Evolutionary conservation across 1,140 invertebrate species (phyloP).

Genomic region (Propsilocerus akamusi): DNA sequence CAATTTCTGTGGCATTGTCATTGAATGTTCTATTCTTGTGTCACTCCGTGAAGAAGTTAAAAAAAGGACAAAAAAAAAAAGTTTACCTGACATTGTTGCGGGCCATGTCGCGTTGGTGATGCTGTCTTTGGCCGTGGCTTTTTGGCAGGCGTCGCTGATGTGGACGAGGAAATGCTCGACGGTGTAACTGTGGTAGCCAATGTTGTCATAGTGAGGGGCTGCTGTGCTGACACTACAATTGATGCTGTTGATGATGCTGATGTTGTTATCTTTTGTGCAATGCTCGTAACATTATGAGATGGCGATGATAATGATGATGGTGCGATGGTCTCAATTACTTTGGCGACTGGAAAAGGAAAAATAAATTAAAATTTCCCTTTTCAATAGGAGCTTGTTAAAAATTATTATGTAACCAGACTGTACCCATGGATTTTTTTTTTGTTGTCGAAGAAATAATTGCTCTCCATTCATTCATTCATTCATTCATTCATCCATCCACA

Average conservation of each 20-base stretch:
- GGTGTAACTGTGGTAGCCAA: conserved; percentile 9
- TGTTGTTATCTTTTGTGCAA: conserved; percentile 8
- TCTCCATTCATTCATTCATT: too few relatives aligned
- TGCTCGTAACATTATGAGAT: conserved; percentile 1
- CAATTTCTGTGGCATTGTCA: too few relatives aligned
- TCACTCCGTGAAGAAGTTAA: too few relatives aligned
- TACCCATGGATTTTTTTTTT: too few relatives aligned
- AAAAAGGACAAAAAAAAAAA: conserved; percentile 7
- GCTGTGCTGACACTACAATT: conserved; percentile 15
- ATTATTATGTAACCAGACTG: too few relatives aligned
- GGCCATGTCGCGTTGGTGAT: conserved; percentile 58
- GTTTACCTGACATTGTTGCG: conserved; percentile 58
- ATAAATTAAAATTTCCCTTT: background rate
- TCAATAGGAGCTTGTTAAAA: too few relatives aligned
- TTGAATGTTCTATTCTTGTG: too few relatives aligned
- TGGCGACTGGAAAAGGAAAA: background rate
- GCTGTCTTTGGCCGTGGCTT: conserved; percentile 52
- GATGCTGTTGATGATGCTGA: conserved; percentile 10
- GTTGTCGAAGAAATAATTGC: too few relatives aligned
- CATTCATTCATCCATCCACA: too few relatives aligned
- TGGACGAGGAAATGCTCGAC: background rate
- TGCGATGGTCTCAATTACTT: background rate
- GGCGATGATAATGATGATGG: background rate
- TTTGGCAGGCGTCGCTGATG: conserved; percentile 20
- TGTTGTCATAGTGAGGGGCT: conserved; percentile 7